Evolutionary conservation across 2,888 invertebrate genomes (phyloP), one percentile per base, ranked within the genome.

Genomic region (Prosapia bicincta): DNA sequence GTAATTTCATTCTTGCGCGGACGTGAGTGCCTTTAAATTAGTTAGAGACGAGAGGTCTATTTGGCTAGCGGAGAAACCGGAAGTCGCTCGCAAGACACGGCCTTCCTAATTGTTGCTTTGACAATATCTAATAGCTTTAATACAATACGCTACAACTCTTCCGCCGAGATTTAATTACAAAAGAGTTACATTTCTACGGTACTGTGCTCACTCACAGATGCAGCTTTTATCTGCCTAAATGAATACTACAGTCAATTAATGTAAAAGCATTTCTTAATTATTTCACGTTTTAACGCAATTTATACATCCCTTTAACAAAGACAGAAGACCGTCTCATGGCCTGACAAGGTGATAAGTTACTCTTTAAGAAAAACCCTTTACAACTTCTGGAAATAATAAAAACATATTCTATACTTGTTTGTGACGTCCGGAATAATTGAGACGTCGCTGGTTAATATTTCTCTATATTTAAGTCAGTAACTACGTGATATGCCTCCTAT

Each of bases 1-100:
- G 72, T 72, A 72, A 72, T 72, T 72, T 30, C 66, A 72, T 72
- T 72, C 72, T 72, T 72, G 66, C 23, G 66, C 72, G 72, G 72
- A 72, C 72, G 25, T 26, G 70, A 43, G 66, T 72, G 72, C 72
- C 66, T 72, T 72, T 72, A 72, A 72, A 66, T 38, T 38, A 38
- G 38, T 38, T 38, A 54, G 20, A 54, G 54, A 5, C n/a, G n/a
- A n/a, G n/a, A 54, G 54, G 54, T 20, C 54, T 54, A 54, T 20
- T 54, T 54, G 54, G 54, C 20, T 20, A 54, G 54, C 30, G 30
- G 30, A 30, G 30, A 30, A 6, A 9, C n/a, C 30, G 30, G 38
- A 38, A 38, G 38, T 38, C 7, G 5, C 38, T 6, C 24, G 66
- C 72, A 72, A 72, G 72, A 72, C 38, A 71, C 43, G 72, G 30